Percentiles rank a stretch among this genome's conserved stretches.
Conservation (phyloP, 2,888 invertebrate species). For the Lasioglossum figueresi region DNA sequence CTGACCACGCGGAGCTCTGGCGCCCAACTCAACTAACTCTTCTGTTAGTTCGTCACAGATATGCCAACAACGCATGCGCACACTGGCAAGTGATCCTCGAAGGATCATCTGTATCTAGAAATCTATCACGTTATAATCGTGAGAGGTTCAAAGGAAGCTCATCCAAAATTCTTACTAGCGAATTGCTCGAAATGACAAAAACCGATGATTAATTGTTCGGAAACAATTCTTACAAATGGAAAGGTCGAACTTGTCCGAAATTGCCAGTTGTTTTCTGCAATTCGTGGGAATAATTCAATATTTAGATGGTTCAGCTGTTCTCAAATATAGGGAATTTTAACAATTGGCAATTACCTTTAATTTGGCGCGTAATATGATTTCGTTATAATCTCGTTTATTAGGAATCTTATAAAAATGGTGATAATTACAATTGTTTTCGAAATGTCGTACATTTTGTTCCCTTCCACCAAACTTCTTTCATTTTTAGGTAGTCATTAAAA, state of each 20-base stretch:
- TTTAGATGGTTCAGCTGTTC: conserved; percentile 16
- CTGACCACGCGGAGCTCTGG: conserved; percentile 81
- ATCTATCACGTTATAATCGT: conserved; percentile 35
- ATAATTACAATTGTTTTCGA: not conserved
- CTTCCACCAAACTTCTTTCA: not conserved
- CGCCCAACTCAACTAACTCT: conserved; percentile 78
- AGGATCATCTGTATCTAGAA: conserved; percentile 46
- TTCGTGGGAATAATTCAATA: conserved; percentile 2
- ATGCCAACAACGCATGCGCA: conserved; percentile 60
- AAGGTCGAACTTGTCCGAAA: not conserved
- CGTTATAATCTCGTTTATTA: conserved; percentile 11
- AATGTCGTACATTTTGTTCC: not conserved
- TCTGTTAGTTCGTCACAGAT: conserved; percentile 58
- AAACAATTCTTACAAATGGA: not conserved
- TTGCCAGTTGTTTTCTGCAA: not conserved
- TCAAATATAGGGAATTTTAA: conserved; percentile 45
- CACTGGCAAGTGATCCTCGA: conserved; percentile 39
- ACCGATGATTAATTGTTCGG: not conserved
- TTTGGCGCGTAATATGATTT: conserved; percentile 41
- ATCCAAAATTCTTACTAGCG: not conserved
- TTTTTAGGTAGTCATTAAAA: not conserved
- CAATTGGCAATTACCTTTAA: conserved; percentile 32
- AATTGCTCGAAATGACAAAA: not conserved
- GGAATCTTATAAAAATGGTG: not conserved
- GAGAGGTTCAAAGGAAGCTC: not conserved